Evolutionary conservation across 1,140 invertebrate species (phyloP), one percentile per base, ranked within the genome.

Genomic region (Anoplolepis gracilipes): DNA sequence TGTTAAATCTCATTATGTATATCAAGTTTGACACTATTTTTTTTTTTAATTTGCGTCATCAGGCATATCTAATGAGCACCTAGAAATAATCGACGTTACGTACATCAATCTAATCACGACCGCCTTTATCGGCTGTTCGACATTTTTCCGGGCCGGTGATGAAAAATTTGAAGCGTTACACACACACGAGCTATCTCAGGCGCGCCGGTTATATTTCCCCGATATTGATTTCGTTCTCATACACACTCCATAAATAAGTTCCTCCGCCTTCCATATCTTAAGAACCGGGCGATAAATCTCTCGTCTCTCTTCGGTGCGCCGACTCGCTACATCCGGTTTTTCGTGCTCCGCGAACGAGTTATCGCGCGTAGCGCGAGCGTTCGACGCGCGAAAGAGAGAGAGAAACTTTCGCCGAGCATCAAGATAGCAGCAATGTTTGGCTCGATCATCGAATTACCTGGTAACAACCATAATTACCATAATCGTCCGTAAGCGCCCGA

Each of bases 231-330:
- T 65, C 75, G 65, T 88, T 87, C 78, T 88, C 87, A 65, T 81
- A 88, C 62, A 78, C 70, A 88, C 87, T 76, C 85, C 85, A 88
- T 87, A 90, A 90, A 90, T 90, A 90, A 90, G 85, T 86, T 85
- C 57, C 85, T 87, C 69, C 67, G 53, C 67, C 85, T 90, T 84
- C 78, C 85, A 88, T 84, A 87, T 88, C 79, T 86, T 88, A 64
- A 88, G 88, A 82, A 84, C 73, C 73, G 22, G 36, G 42, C 85
- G 75, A 90, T 90, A 90, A 90, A 90, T 90, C 79, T 88, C 65
- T 57, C 46, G 28, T 28, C 49, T 62, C 59, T 69, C 62, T 55
- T 86, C 77, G 65, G 7, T 42, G 76, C 59, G 16, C 65, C 28
- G 49, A 46, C 46, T 73, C 78, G 49, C 77, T 82, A 30, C 36